These are phyloP conservation scores for Danionella cerebrum DNA, from an alignment of 2,113 vertebrate species.

Conservation along the genomic window DNA sequence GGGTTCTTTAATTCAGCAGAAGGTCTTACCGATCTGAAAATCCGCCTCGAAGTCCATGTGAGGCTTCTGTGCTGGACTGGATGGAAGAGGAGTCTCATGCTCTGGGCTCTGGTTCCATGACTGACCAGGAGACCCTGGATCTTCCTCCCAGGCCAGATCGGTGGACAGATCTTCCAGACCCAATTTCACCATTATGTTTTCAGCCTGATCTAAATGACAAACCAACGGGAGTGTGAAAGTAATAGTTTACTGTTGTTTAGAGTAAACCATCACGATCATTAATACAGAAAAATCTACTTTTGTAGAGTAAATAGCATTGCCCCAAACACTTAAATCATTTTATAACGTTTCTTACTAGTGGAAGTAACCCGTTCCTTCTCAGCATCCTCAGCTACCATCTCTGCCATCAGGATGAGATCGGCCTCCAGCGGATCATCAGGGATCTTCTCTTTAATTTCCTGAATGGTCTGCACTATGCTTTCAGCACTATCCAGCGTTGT, in stretches of 20 bases:
- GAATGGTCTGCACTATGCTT: conserved; percentile 74
- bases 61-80: conserved; percentile 43
- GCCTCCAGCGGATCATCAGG: conserved; percentile 82
- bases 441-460: conserved; percentile 84
- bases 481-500: conserved; percentile 75
- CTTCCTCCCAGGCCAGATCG: conserved; percentile 86
- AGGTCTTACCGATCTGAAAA: conserved; percentile 76
- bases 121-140: conserved; percentile 70
- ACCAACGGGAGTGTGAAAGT: background rate
- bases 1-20: conserved; percentile 59
- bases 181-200: conserved; percentile 81
- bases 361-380: conserved; percentile 65
- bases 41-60: conserved; percentile 86
- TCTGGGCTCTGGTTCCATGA: conserved; percentile 63
- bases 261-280: too few relatives aligned
- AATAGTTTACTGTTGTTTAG: too few relatives aligned
- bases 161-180: conserved; percentile 84
- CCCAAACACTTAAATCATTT: too few relatives aligned
- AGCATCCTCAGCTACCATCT: conserved; percentile 88
- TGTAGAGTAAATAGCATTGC: too few relatives aligned
- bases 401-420: conserved; percentile 93
- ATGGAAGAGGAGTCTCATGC: conserved; percentile 49
- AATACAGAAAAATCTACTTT: too few relatives aligned
- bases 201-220: conserved; percentile 69
- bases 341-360: conserved; percentile 77